Conservation (phyloP, 2,888 invertebrate species). For the Heliconius ismenius region DNA sequence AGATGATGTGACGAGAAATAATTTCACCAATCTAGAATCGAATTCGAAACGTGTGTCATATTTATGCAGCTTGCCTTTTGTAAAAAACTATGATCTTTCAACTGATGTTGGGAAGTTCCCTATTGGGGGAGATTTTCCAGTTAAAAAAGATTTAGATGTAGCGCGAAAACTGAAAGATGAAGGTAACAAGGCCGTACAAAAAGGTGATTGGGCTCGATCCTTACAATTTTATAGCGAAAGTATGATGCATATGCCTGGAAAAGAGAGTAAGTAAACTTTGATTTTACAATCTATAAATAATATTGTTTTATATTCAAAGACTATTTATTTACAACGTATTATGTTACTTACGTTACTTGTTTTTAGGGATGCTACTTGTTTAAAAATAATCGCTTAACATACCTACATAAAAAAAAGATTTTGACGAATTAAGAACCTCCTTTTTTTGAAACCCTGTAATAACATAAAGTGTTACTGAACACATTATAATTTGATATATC, state of each 20-base stretch:
- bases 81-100: slow-evolving; percentile 76
- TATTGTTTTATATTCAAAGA: not conserved
- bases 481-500: too few species aligned
- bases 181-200: slow-evolving; percentile 88
- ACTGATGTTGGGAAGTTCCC: slow-evolving; percentile 66
- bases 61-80: slow-evolving; percentile 78
- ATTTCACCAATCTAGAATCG: slow-evolving; percentile 83
- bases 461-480: too few species aligned
- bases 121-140: slow-evolving; percentile 63
- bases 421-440: too few species aligned
- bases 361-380: too few species aligned
- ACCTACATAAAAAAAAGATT: too few species aligned
- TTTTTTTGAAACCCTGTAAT: too few species aligned
- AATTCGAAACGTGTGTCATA: slow-evolving; percentile 85
- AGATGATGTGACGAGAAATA: slow-evolving; percentile 82
- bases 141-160: slow-evolving; percentile 81
- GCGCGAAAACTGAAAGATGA: slow-evolving; percentile 85
- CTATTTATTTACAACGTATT: not conserved
- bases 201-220: slow-evolving; percentile 86
- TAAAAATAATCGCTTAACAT: too few species aligned
- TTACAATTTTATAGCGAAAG: slow-evolving; percentile 86
- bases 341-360: too few species aligned
- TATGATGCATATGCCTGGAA: slow-evolving; percentile 85
- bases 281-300: slow-evolving; percentile 19
- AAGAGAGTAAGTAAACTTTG: slow-evolving; percentile 80